phyloP scores from a whole-genome alignment of 2,797 vertebrate genomes.

The Schizothorax lantsangensis region DNA sequence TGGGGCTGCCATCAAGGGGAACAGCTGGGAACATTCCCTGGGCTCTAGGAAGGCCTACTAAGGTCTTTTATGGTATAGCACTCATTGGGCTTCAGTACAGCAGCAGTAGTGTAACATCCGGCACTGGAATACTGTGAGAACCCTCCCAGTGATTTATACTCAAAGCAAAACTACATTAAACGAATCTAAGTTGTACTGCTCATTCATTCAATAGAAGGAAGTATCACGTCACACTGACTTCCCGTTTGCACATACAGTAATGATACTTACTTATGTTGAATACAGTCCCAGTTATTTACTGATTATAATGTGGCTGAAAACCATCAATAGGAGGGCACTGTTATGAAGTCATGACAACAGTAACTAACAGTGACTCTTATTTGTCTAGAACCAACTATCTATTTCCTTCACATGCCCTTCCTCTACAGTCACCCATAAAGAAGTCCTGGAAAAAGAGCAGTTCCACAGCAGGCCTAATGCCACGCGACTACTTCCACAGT shows the following conservation, averaged over 20 bases:
- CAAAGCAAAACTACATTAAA: background rate
- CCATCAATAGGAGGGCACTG: background rate
- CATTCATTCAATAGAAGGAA: background rate
- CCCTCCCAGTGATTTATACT: background rate
- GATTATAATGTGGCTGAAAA: background rate
- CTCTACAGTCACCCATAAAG: background rate
- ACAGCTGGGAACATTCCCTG: background rate
- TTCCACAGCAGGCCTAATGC: background rate
- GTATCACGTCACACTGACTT: background rate
- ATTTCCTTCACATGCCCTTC: background rate
- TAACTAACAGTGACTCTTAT: conserved; percentile 7
- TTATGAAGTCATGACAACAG: conserved; percentile 1
- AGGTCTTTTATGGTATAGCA: background rate
- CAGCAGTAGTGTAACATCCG: background rate
- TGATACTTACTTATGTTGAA: background rate
- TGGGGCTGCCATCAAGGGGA: background rate
- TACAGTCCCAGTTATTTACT: background rate
- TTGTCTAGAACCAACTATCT: too few species aligned
- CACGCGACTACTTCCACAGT: background rate
- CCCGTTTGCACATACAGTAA: background rate
- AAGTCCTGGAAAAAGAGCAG: background rate
- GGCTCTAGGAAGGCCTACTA: too few species aligned
- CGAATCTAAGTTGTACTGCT: background rate
- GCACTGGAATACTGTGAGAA: background rate
- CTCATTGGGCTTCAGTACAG: background rate